These are phyloP conservation scores for Anabacerthia variegaticeps DNA, from an alignment of 2,797 vertebrate genomes.

Conservation along the genomic window DNA sequence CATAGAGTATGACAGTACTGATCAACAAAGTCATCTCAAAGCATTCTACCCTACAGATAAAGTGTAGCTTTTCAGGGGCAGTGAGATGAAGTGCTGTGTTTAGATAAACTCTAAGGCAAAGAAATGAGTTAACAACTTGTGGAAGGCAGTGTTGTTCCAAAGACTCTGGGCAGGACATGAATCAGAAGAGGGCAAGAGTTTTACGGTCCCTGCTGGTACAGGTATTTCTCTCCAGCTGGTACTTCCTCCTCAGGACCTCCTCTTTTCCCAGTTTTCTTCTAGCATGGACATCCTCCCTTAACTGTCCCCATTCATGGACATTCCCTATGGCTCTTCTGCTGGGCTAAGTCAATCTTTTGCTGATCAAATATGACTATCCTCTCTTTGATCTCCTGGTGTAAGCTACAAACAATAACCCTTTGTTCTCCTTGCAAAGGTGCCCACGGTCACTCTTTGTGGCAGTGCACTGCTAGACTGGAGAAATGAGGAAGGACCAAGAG, in stretches of 20 bases:
- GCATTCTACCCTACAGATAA: not conserved
- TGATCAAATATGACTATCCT: not conserved
- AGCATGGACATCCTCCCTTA: not conserved
- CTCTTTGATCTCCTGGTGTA: not conserved
- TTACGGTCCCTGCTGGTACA: not conserved
- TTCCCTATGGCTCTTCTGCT: not conserved
- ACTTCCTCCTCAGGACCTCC: not conserved
- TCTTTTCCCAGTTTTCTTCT: not conserved
- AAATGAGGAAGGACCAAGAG: not conserved
- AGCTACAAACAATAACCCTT: not conserved
- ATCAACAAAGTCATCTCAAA: not conserved
- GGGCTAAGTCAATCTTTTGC: not conserved
- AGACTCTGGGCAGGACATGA: not conserved
- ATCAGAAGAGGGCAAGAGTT: not conserved
- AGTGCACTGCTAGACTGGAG: accelerated
- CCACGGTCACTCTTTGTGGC: accelerated
- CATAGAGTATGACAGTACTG: not conserved
- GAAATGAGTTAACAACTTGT: not conserved
- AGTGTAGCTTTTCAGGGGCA: not conserved
- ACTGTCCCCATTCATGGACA: no score
- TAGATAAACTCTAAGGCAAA: not conserved
- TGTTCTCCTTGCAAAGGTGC: not conserved
- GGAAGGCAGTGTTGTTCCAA: not conserved
- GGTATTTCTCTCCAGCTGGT: not conserved
- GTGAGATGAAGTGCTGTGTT: not conserved